Evolutionary conservation across 2,113 vertebrate species (phyloP), one percentile per base, ranked within the genome.

Genomic region (Pedionomus torquatus): DNA sequence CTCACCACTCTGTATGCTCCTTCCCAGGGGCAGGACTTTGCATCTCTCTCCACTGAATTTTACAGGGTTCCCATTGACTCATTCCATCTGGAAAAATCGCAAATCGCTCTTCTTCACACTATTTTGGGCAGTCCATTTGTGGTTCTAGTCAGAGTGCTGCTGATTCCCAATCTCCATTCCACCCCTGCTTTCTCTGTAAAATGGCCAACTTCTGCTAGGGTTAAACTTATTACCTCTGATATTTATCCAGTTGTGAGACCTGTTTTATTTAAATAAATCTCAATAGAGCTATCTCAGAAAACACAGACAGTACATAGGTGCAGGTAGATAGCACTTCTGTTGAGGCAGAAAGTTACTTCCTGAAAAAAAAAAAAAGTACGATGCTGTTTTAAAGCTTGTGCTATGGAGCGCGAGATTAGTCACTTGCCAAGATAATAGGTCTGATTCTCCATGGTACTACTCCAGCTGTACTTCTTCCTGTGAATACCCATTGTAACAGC

Each of bases 361-460:
- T 5, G 2, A 63, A 21, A 60, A 69, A 93, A 81, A 49, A 85
- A 52, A 92, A 75, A 86, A 52, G 33, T 52, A 51, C 49, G 70
- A 26, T 76, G 66, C 17, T 74, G 26, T 76, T 92, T 68, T 64
- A 91, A 85, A 83, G 60, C 39, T 60, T 95, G 85, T 30, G 43
- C 60, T 83, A 20, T 60, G 48, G 80, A 84, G 80, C 0, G 1
- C 3, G 3, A 84, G 83, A 93, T 94, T 95, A 95, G 80, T 84
- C 92, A 89, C 77, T 96, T 83, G 66, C 78, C 65, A 93, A 76
- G 77, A 89, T 91, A 93, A 95, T 63, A 19, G 74, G 28, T 61
- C 77, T 95, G 86, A 90, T 91, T 90, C 77, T 97, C 54, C 66
- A 12, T 1, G 48, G 69, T 61, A 49, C 63, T 79, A 18, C 83